Base-by-base conservation (phyloP, 2,888 invertebrate genomes). In the Onthophagus sagittarius region DNA sequence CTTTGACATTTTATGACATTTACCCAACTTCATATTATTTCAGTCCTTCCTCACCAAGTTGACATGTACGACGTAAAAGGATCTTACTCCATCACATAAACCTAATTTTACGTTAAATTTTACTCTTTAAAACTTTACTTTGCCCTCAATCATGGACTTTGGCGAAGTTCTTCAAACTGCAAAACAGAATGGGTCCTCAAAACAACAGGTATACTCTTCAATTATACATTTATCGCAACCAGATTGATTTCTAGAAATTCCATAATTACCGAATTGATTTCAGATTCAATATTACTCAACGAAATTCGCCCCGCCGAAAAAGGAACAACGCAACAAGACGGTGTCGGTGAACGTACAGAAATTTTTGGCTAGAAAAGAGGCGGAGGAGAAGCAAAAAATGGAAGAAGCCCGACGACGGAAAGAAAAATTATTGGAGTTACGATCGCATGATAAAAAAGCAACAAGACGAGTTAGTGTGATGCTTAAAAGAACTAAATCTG, bases 401-500 rank as follows among this genome's bases (percentile, higher is more conserved):
- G 81, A 88, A 0, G 89, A 91, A 70, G 91, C 90, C 33, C 88
- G 89, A 74, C 88, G 87, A 78, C 93, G 91, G 81, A 88, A 90
- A 70, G 90, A 92, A 0, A 90, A 90, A 73, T 81, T 93, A 69
- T 80, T 89, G 62, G 89, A 92, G 0, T 87, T 90, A 85, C 87
- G 92, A 23, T 80, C 78, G 15, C 73, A 85, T 82, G 86, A 86
- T 77, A 85, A 84, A 76, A 86, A 85, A 78, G 85, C 86, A 31
- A 83, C 83, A 9, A 79, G 83, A 13, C 78, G 86, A 5, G 85
- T 86, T 4, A 85, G 81, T 80, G 85, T 82, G 77, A 89, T 85
- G 88, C 86, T 96, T 63, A 95, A 95, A 86, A 91, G 94, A 0
- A 95, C 95, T 6, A 96, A 96, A 85, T 94, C 95, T 5, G 95